Base-by-base conservation (phyloP, 1,140 invertebrate genomes). In the Bombus superbus region DNA sequence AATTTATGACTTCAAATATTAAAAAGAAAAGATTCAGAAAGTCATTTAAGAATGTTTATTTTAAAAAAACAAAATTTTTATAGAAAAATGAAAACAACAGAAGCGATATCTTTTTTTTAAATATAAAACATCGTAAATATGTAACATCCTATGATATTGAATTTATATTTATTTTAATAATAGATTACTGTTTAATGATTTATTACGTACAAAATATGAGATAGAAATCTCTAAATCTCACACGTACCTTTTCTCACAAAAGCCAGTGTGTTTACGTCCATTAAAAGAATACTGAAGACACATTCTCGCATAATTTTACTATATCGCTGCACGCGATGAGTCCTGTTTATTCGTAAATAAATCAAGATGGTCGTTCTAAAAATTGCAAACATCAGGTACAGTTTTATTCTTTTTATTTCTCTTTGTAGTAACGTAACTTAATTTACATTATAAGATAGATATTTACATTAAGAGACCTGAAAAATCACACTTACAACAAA, bases 241-340 rank as follows among this genome's bases (percentile, higher is more conserved):
- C 13, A 38, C 42, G 40, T 18, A 18, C 28, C 4, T 73, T 62
- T 44, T 25, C 22, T 62, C 18, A 15, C 4, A 44, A 40, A 35
- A 75, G 13, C 1, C 18, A 9, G 32, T 40, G 64, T 73, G 32
- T 15, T 68, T 13, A 4, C n/a, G 15, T n/a, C 38, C 11, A 44
- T 74, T 38, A 28, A 38, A 66, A 35, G 6, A 9, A 22, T 71
- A 38, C 5, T 42, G 11, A 85, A 81, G 38, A 66, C 22, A n/a
- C 47, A 71, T 53, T 69, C 13, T 44, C 28, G 3, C 3, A 8
- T 22, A 28, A 64, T 28, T 68, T 66, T 15, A 40, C 44, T 88
- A 83, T 68, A 47, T 6, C 35, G 59, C 38, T 88, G 64, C 64
- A 35, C 2, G 28, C 13, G 59, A 85, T 89, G 89, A 90, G 77